These are phyloP conservation scores for Silurus aristotelis DNA, from an alignment of 2,797 vertebrate species.

Conservation along the genomic window DNA sequence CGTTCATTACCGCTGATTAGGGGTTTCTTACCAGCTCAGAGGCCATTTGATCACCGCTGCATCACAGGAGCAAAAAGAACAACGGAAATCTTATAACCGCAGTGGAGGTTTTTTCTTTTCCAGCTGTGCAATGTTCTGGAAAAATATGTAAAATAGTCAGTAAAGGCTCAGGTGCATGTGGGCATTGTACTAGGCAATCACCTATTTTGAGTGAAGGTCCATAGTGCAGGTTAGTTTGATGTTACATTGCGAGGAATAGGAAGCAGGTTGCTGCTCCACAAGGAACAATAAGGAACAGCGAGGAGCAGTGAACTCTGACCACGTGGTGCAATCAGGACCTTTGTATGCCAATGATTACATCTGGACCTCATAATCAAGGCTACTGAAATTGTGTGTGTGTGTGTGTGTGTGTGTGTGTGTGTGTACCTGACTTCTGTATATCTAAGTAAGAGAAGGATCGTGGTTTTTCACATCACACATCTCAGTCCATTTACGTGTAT, in stretches of 20 bases:
- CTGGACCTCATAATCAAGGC: slow-evolving; percentile 6
- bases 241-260: neutral
- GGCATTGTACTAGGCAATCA: neutral
- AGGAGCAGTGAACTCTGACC: slow-evolving; percentile 12
- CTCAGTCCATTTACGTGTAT: neutral
- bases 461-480: neutral
- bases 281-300: neutral
- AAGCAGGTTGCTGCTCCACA: neutral
- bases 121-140: neutral
- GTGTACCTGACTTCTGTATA: neutral
- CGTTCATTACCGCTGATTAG: slow-evolving; percentile 36
- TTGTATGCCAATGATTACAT: slow-evolving; percentile 45
- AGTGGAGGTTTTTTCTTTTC: neutral
- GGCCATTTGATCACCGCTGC: neutral
- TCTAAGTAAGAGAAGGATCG: neutral
- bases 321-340: slow-evolving; percentile 57
- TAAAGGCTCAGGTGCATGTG: neutral
- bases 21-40: neutral
- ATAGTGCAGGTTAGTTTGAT: neutral
- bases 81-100: slow-evolving; percentile 7
- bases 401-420: neutral
- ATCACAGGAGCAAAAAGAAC: slow-evolving; percentile 9
- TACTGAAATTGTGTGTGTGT: slow-evolving; percentile 9
- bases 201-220: neutral
- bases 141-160: neutral